A percentile compares a stretch with the other conserved stretches of the same genome.
phyloP scores from a whole-genome alignment of 2,888 invertebrate species.

The Imbricaverruca yamaguchii region DNA sequence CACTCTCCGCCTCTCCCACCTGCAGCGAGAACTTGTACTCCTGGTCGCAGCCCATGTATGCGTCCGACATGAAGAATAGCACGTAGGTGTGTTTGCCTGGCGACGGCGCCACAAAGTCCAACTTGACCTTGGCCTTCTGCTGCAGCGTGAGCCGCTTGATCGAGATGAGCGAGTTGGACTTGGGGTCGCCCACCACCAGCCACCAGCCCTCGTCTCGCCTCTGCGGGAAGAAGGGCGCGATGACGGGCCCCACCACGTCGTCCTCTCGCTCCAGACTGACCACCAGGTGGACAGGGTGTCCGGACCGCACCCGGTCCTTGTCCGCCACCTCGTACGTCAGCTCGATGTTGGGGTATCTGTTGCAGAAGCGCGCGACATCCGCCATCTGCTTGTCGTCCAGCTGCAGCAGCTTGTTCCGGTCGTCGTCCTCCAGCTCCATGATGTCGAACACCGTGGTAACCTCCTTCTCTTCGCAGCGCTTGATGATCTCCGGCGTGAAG shows the following conservation, averaged over 20 bases:
- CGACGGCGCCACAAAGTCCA: conserved; percentile 90
- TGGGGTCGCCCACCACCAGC: conserved; percentile 97
- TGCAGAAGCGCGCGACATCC: conserved; percentile 97
- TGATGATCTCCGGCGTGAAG: conserved; percentile 78
- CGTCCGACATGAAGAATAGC: conserved; percentile 98
- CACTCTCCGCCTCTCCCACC: conserved; percentile 54
- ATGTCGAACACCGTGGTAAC: conserved; percentile 92
- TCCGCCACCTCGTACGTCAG: conserved; percentile 82
- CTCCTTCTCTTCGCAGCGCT: conserved; percentile 79
- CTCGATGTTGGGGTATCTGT: conserved; percentile 90
- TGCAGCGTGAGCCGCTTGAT: conserved; percentile 94
- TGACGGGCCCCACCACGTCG: conserved; percentile 91
- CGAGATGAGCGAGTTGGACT: conserved; percentile 84
- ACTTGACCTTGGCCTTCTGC: conserved; percentile 74
- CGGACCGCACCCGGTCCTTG: conserved; percentile 49
- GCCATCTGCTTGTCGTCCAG: conserved; percentile 79
- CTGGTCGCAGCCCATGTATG: conserved; percentile 98
- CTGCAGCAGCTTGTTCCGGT: conserved; percentile 63
- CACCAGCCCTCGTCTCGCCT: conserved; percentile 89
- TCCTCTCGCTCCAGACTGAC: conserved; percentile 89
- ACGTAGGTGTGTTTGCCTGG: conserved; percentile 59
- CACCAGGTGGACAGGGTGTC: conserved; percentile 78
- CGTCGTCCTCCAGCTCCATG: conserved; percentile 86
- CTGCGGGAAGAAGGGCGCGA: conserved; percentile 93
- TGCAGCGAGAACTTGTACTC: conserved; percentile 90